Evolutionary conservation across 2,113 vertebrate species (phyloP).

Genomic region (Pavo muticus): DNA sequence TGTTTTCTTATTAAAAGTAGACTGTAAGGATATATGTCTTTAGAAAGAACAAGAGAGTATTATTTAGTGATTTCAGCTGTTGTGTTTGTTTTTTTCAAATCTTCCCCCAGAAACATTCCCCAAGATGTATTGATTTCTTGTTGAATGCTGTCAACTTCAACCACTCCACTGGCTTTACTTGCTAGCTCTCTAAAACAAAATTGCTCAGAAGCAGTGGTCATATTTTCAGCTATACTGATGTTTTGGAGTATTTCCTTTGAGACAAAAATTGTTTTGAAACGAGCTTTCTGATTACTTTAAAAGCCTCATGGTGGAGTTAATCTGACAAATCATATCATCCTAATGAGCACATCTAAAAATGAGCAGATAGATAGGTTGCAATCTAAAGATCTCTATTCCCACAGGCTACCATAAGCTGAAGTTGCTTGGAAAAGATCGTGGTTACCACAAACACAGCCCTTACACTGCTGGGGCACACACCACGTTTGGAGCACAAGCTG

Average conservation of each 20-base stretch:
- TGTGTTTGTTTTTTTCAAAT: background rate
- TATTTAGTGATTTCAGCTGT: background rate
- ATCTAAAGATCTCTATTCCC: background rate
- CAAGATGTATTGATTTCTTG: background rate
- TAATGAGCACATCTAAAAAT: background rate
- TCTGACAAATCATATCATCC: background rate
- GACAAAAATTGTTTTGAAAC: background rate
- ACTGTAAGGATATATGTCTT: background rate
- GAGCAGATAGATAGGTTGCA: background rate
- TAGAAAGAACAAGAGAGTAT: background rate
- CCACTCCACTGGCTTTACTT: background rate
- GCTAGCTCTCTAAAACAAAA: background rate
- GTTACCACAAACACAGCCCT: background rate
- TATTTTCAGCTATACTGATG: background rate
- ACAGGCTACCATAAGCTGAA: background rate
- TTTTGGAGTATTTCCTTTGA: background rate
- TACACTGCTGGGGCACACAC: background rate
- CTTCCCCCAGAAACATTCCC: background rate
- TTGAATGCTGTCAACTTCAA: background rate
- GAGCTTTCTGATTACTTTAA: background rate
- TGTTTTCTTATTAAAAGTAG: background rate
- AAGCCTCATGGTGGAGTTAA: background rate
- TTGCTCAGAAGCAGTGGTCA: fast-evolving
- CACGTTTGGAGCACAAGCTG: background rate
- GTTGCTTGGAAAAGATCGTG: background rate